These are phyloP conservation scores for Catostylus mosaicus DNA, from an alignment of 30 jellyfish, hydroid and myxozoan species.

Conservation along the genomic window DNA sequence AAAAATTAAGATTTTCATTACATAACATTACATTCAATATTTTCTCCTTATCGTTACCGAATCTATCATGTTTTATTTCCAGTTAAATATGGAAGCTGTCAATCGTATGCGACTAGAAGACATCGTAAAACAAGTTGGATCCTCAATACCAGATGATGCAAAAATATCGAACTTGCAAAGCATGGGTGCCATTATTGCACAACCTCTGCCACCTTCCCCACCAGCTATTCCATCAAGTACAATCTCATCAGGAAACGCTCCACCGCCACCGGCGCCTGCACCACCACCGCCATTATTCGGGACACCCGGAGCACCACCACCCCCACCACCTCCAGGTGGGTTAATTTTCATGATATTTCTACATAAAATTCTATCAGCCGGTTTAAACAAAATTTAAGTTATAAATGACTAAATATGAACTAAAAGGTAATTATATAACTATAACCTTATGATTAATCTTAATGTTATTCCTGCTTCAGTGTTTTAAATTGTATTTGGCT, in stretches of 20 bases:
- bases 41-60: no score
- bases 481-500: no score
- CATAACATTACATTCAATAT: no score
- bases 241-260: slow-evolving; percentile 33
- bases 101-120: slow-evolving; percentile 87
- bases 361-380: no score
- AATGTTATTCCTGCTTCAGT: no score
- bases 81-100: slow-evolving; percentile 83
- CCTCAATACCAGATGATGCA: slow-evolving; percentile 97
- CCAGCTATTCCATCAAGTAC: slow-evolving; percentile 64
- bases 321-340: slow-evolving; percentile 86
- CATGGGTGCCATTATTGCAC: slow-evolving; percentile 86
- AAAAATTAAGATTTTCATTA: no score
- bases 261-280: slow-evolving; percentile 87
- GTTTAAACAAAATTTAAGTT: no score
- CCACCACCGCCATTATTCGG: slow-evolving; percentile 93
- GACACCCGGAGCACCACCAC: slow-evolving; percentile 84
- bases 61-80: not conserved
- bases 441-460: no score
- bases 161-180: slow-evolving; percentile 92
- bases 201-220: slow-evolving; percentile 75
- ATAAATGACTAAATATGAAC: no score
- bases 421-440: no score
- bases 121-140: slow-evolving; percentile 94
- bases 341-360: not conserved